phyloP scores from a whole-genome alignment of 1,140 invertebrate genomes.

The Microplitis mediator region DNA sequence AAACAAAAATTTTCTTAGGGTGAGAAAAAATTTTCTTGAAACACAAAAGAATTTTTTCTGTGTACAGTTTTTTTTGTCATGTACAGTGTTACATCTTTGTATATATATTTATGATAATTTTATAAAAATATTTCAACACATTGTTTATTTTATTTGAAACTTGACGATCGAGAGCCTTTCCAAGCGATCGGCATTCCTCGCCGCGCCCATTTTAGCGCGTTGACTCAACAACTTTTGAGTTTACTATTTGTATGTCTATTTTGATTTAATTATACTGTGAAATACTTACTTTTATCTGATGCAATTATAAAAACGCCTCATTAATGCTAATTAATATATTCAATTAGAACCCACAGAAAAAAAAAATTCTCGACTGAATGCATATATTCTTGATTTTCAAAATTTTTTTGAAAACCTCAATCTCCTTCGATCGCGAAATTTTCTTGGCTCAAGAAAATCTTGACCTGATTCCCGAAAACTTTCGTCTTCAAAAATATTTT shows the following conservation, averaged over 20 bases:
- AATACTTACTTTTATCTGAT: not conserved
- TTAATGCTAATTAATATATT: not conserved
- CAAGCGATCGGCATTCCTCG: constrained; percentile 54
- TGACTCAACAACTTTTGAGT: constrained; percentile 50
- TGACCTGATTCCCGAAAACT: too few relatives aligned
- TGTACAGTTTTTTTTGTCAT: not conserved
- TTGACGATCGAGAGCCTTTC: not conserved
- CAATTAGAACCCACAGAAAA: not conserved
- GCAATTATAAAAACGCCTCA: not conserved
- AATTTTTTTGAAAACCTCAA: too few relatives aligned
- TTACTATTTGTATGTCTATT: constrained; percentile 36
- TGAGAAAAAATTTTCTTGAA: too few relatives aligned
- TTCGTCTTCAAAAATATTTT: too few relatives aligned
- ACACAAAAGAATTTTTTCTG: too few relatives aligned
- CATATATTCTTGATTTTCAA: too few relatives aligned
- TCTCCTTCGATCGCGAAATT: too few relatives aligned
- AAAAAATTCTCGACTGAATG: not conserved
- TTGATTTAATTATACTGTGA: not conserved
- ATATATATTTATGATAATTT: too few relatives aligned
- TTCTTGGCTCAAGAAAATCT: too few relatives aligned
- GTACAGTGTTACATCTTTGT: not conserved
- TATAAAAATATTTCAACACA: not conserved
- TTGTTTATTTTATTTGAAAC: not conserved
- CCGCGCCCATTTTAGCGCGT: constrained; percentile 57
- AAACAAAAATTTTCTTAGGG: too few relatives aligned